Percentiles rank a stretch among this genome's conserved stretches.
Conservation (phyloP, 2,888 invertebrate genomes). For the Nemotelus nigrinus region DNA sequence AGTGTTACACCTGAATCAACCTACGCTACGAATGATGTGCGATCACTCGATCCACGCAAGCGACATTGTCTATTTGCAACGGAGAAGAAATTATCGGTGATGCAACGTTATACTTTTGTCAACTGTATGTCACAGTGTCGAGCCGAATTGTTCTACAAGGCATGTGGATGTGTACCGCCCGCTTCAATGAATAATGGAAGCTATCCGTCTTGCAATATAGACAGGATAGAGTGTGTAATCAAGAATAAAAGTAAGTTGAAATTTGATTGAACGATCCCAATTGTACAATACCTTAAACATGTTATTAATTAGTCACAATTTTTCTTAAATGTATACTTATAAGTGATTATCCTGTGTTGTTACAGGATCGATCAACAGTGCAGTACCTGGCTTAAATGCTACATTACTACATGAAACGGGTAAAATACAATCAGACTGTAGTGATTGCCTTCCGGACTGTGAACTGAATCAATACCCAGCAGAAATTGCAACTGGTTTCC, state of each 20-base stretch:
- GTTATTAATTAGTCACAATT: neutral
- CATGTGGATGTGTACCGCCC: slow-evolving; percentile 72
- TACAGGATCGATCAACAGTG: slow-evolving; percentile 58
- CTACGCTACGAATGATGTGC: slow-evolving; percentile 70
- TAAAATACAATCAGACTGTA: slow-evolving; percentile 57
- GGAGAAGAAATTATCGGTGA: slow-evolving; percentile 65
- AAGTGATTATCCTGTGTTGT: too few species aligned
- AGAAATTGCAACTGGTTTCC: slow-evolving; percentile 71
- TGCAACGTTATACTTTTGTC: slow-evolving; percentile 70
- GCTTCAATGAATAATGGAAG: slow-evolving; percentile 66
- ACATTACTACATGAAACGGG: slow-evolving; percentile 44
- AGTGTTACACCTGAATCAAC: slow-evolving; percentile 73
- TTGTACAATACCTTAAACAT: too few species aligned
- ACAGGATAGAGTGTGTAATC: slow-evolving; percentile 58
- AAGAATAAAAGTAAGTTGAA: slow-evolving; percentile 56
- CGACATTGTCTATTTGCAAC: slow-evolving; percentile 71
- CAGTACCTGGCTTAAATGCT: slow-evolving; percentile 63
- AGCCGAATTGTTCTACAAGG: slow-evolving; percentile 63
- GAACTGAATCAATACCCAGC: slow-evolving; percentile 71
- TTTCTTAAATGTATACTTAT: too few species aligned
- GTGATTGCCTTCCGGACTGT: slow-evolving; percentile 72
- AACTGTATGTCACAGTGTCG: slow-evolving; percentile 74
- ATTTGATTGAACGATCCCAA: too few species aligned
- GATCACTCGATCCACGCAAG: slow-evolving; percentile 64
- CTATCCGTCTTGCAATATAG: slow-evolving; percentile 56